Percentiles rank a stretch among this genome's conserved stretches.
Conservation (phyloP, 2,888 invertebrate species). For the Zhuqinia jingwanae region DNA sequence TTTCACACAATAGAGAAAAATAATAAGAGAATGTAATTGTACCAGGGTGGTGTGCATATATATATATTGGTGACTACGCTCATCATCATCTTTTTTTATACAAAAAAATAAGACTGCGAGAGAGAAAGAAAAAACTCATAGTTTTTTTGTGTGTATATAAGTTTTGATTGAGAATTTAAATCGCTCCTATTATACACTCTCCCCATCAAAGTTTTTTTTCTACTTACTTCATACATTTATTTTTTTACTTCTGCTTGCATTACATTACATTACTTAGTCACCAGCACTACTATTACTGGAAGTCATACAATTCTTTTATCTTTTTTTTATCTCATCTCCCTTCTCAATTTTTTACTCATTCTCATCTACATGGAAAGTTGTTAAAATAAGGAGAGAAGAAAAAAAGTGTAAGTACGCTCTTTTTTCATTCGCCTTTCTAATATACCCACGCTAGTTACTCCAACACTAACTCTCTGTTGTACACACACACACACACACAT, state of each 20-base stretch:
- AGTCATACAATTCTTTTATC: slow-evolving; percentile 62
- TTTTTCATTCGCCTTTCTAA: slow-evolving; percentile 7
- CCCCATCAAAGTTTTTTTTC: slow-evolving; percentile 62
- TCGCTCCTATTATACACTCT: slow-evolving; percentile 67
- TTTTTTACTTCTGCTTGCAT: too few relatives aligned
- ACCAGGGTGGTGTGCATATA: slow-evolving; percentile 28
- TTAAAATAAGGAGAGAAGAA: slow-evolving; percentile 33
- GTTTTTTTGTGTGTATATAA: too few relatives aligned
- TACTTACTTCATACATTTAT: slow-evolving; percentile 27
- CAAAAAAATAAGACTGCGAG: slow-evolving; percentile 34
- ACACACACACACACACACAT: too few relatives aligned
- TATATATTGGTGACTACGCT: too few relatives aligned
- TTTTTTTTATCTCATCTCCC: slow-evolving; percentile 64
- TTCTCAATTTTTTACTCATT: slow-evolving; percentile 34
- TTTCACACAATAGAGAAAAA: neutral
- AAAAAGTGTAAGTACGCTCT: slow-evolving; percentile 41
- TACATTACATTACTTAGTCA: slow-evolving; percentile 41
- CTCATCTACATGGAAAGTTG: slow-evolving; percentile 60
- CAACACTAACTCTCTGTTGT: slow-evolving; percentile 36
- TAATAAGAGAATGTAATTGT: slow-evolving; percentile 60
- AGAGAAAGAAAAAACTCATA: slow-evolving; percentile 43
- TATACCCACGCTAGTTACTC: slow-evolving; percentile 45
- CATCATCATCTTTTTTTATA: too few relatives aligned
- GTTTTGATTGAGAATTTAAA: slow-evolving; percentile 71
- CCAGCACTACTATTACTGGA: neutral